Base-by-base conservation (phyloP, 2,888 invertebrate genomes). In the Mesochorus sp. region DNA sequence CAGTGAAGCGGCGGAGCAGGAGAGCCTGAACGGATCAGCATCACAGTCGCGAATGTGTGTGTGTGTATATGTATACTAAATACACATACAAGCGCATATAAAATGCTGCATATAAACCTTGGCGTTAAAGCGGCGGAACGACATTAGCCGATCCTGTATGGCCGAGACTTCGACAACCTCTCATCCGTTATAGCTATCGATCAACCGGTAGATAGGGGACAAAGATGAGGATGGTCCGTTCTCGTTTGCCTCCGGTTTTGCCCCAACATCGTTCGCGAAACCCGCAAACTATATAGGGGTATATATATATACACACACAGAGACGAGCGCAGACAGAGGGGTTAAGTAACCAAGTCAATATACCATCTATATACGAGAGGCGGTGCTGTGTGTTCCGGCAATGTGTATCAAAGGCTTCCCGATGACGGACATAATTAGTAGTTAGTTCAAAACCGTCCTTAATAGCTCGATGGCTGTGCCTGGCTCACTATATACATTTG, bases 391-490 rank as follows among this genome's bases (percentile, higher is more conserved):
- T n/a, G 39, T 53, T 14, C 21, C 51, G 28, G 57, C 49, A 26
- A 31, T 42, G 71, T 73, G 64, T 80, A 81, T 80, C 77, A 77
- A 80, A 81, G 78, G 74, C 61, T 67, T 80, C 75, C 82, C 82
- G 81, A 85, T 85, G 85, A 85, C 84, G 80, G 83, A 82, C 85
- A 85, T 86, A 87, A 88, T 88, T 88, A 88, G 87, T 82, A 83
- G 80, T 70, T 59, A 72, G 59, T 75, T 75, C 62, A 62, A 77
- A 80, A 70, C 64, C 57, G 67, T 75, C 74, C 74, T 78, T 71
- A 68, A 80, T 74, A 71, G 74, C 71, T 51, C 61, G 70, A 61
- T 53, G 34, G 47, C 74, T 53, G 68, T 37, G 55, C 51, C 53
- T 26, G 28, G 19, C 28, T 42, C 37, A 67, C 37, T 67, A 19